phyloP scores from a whole-genome alignment of 2,113 vertebrate genomes.

The Aythya baeri region DNA sequence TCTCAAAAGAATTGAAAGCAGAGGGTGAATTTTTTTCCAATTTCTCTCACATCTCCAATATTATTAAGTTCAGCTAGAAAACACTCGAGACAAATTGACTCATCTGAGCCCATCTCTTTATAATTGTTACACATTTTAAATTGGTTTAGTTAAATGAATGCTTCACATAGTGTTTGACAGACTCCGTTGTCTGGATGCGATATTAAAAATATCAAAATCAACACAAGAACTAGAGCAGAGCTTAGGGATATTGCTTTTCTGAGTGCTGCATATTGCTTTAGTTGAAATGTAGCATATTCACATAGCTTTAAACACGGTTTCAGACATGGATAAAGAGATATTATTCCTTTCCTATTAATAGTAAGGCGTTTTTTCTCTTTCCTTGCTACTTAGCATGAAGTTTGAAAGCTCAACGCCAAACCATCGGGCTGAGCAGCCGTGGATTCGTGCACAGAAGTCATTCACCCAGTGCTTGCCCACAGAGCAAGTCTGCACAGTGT shows the following conservation, averaged over 20 bases:
- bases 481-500: background rate
- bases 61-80: slow-evolving; percentile 62
- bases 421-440: background rate
- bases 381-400: background rate
- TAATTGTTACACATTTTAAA: slow-evolving; percentile 62
- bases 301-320: background rate
- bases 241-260: slow-evolving; percentile 4
- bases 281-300: background rate
- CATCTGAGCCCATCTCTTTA: slow-evolving; percentile 53
- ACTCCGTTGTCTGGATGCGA: background rate
- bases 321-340: slow-evolving; percentile 9
- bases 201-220: slow-evolving; percentile 56
- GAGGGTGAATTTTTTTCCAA: slow-evolving; percentile 58
- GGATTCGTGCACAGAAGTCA: background rate
- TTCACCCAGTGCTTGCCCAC: background rate
- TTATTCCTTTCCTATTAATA: background rate
- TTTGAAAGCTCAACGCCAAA: background rate
- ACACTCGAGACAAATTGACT: slow-evolving; percentile 60
- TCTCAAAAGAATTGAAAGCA: slow-evolving; percentile 60
- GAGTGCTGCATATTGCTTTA: background rate
- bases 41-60: slow-evolving; percentile 48
- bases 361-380: background rate
- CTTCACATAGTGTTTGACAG: background rate
- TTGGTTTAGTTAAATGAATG: slow-evolving; percentile 55
- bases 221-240: background rate